Percentiles rank a stretch among this genome's conserved stretches.
Conservation (phyloP, 2,113 vertebrate genomes). For the human region GRCh38 chr19:28839501-28840000, state of each 20-base stretch:
- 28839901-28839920: conserved; percentile 66
- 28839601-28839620: too few relatives aligned
- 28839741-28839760: conserved; percentile 35
- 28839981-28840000: not conserved
- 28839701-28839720: too few relatives aligned
- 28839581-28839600: too few relatives aligned
- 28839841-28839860: conserved; percentile 14
- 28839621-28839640: too few relatives aligned
- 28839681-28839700: too few relatives aligned
- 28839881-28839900: conserved; percentile 62
- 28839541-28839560: too few relatives aligned
- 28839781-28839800: not conserved
- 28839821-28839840: conserved; percentile 55
- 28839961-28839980: not conserved
- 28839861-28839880: conserved; percentile 73
- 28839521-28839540: too few relatives aligned
- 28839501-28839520: too few relatives aligned
- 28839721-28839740: too few relatives aligned
- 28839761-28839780: not conserved
- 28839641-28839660: too few relatives aligned
- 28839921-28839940: conserved; percentile 39
- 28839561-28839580: too few relatives aligned
- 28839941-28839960: not conserved
- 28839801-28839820: conserved; percentile 58
- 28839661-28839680: too few relatives aligned